Percentiles rank a stretch among this genome's conserved stretches.
Evolutionary conservation across 2,888 invertebrate genomes (phyloP).

Genomic region (Dorcus hopei): DNA sequence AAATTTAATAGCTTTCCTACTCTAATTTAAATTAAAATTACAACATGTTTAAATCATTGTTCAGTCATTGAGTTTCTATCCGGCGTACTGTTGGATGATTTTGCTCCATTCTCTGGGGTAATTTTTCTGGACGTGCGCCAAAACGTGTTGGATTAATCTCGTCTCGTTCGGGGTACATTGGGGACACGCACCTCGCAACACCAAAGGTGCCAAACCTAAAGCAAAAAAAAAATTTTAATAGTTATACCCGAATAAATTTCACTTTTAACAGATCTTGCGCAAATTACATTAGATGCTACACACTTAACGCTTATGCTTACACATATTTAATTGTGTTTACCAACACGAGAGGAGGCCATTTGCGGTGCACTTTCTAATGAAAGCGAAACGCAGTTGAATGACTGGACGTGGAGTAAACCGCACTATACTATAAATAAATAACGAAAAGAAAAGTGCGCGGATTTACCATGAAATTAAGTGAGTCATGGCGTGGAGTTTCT

Average conservation of each 20-base stretch:
- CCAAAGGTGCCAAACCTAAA: conserved; percentile 71
- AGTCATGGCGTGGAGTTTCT: no score
- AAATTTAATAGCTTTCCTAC: no score
- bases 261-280: background rate
- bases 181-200: conserved; percentile 70
- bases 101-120: conserved; percentile 77
- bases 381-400: no score
- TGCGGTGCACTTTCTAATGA: no score
- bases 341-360: no score
- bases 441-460: no score
- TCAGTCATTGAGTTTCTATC: conserved; percentile 36
- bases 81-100: conserved; percentile 67
- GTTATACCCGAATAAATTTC: conserved; percentile 3
- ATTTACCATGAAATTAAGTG: no score
- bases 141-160: conserved; percentile 70
- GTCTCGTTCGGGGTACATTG: conserved; percentile 68
- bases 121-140: conserved; percentile 70
- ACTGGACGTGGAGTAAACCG: no score
- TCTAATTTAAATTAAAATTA: no score
- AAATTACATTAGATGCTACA: background rate
- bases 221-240: conserved; percentile 25
- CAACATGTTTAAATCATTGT: no score
- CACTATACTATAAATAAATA: no score
- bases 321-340: no score
- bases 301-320: background rate